These are phyloP conservation scores for Anthophora plumipes DNA, from an alignment of 2,888 invertebrate genomes.

Conservation along the genomic window DNA sequence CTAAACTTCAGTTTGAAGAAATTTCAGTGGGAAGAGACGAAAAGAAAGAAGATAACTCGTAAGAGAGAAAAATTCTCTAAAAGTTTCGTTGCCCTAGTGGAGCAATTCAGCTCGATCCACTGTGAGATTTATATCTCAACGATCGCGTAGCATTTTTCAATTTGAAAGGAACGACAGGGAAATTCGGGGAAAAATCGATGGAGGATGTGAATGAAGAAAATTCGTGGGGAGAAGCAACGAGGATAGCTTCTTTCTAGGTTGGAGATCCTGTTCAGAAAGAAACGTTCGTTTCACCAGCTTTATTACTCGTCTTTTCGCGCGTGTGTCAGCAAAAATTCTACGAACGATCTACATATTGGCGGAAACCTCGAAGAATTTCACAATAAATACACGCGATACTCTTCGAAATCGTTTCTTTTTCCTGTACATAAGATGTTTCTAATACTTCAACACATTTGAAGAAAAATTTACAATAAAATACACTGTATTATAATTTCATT, in stretches of 20 bases:
- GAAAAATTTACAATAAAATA: background rate
- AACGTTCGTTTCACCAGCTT: constrained; percentile 41
- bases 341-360: background rate
- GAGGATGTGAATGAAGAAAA: background rate
- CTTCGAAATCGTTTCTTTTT: background rate
- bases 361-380: background rate
- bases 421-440: background rate
- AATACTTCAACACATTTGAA: background rate
- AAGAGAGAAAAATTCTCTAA: too few species aligned
- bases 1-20: too few species aligned
- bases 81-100: too few species aligned
- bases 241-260: background rate
- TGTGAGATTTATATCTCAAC: background rate
- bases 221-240: background rate
- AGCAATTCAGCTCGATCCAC: background rate
- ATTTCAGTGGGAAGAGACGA: background rate
- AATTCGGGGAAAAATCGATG: constrained; percentile 10
- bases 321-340: constrained; percentile 23
- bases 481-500: too few species aligned
- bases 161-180: constrained; percentile 17
- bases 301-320: constrained; percentile 27
- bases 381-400: background rate
- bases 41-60: too few species aligned
- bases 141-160: constrained; percentile 31
- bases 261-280: constrained; percentile 1